These are phyloP conservation scores for Unio pictorum DNA, from an alignment of 2,888 invertebrate genomes.

Conservation along the genomic window DNA sequence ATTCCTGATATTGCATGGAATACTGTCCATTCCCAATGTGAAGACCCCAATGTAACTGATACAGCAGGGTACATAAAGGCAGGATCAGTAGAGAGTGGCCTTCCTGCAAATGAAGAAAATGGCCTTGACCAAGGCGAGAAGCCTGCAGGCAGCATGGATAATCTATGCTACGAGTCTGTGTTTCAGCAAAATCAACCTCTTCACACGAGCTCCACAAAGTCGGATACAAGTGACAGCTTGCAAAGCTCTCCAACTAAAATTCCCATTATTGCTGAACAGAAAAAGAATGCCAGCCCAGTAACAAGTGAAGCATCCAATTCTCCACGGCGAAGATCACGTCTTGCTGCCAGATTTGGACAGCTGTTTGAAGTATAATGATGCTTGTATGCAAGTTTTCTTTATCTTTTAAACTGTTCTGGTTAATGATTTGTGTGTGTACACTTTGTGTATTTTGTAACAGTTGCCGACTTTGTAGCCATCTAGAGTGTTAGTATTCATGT, in stretches of 20 bases:
- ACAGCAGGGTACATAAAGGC: not conserved
- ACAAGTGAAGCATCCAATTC: constrained; percentile 35
- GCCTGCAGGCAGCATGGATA: constrained; percentile 25
- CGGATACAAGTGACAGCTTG: constrained; percentile 42
- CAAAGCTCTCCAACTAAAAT: constrained; percentile 42
- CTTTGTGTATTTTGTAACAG: too few species aligned
- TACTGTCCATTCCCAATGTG: not conserved
- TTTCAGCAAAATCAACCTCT: constrained; percentile 50
- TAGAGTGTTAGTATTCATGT: too few species aligned
- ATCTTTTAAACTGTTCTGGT: too few species aligned
- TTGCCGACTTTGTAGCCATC: too few species aligned
- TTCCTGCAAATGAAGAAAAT: not conserved
- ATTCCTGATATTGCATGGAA: too few species aligned
- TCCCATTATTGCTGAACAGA: constrained; percentile 9
- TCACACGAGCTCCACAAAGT: constrained; percentile 57
- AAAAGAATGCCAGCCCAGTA: constrained; percentile 29
- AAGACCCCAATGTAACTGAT: not conserved
- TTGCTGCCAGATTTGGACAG: constrained; percentile 58
- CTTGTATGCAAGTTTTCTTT: too few species aligned
- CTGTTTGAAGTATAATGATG: constrained; percentile 2
- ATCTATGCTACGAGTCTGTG: constrained; percentile 44
- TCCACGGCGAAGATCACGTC: constrained; percentile 46
- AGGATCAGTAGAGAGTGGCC: not conserved
- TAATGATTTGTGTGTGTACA: too few species aligned
- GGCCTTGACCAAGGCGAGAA: constrained; percentile 12